A percentile compares a stretch with the other conserved stretches of the same genome.
These are phyloP conservation scores for Dysdera silvatica DNA, from an alignment of 1,140 invertebrate genomes.

Conservation along the genomic window DNA sequence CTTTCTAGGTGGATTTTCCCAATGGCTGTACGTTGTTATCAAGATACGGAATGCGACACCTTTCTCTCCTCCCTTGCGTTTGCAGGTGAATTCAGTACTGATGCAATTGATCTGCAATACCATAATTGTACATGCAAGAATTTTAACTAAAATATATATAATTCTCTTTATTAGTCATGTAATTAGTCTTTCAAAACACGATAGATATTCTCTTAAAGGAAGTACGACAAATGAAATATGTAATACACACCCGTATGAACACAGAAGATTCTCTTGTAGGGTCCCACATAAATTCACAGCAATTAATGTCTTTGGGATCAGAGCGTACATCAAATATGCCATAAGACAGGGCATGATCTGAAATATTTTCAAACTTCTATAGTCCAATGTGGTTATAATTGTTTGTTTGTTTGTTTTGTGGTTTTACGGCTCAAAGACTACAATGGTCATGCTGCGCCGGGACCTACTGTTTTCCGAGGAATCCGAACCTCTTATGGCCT, in stretches of 20 bases:
- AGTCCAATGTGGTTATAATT: no score
- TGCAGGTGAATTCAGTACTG: constrained; percentile 93
- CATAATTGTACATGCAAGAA: constrained; percentile 54
- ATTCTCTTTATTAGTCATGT: no score
- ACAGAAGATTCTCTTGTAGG: constrained; percentile 89
- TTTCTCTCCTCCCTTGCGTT: constrained; percentile 94
- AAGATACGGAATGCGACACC: constrained; percentile 71
- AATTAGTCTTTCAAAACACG: no score
- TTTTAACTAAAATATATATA: no score
- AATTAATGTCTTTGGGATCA: constrained; percentile 62
- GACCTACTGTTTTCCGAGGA: no score
- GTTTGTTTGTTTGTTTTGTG: no score
- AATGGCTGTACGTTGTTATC: constrained; percentile 45
- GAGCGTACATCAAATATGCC: constrained; percentile 74
- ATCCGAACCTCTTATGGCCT: no score
- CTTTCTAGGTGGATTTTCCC: constrained; percentile 44
- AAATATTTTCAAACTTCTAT: no score
- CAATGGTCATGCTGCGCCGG: no score
- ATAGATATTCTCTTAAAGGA: no score
- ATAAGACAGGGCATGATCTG: constrained; percentile 82
- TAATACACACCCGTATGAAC: constrained; percentile 76
- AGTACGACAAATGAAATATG: no score
- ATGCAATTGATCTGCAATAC: constrained; percentile 93
- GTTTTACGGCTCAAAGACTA: no score
- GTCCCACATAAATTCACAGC: constrained; percentile 85